phyloP scores from a whole-genome alignment of 2,113 vertebrate species.

The Prinia subflava region DNA sequence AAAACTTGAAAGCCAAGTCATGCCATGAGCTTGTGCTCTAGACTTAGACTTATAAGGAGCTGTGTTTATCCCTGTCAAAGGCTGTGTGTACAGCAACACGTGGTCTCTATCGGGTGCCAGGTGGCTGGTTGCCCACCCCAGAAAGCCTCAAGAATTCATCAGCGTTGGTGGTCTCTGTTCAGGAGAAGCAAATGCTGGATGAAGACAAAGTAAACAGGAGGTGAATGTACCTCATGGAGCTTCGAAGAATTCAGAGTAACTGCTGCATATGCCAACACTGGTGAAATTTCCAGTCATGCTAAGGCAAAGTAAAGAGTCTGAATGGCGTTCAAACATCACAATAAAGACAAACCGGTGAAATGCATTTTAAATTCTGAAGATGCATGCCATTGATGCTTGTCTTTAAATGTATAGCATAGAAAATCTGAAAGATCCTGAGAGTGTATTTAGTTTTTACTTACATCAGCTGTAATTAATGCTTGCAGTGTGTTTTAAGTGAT shows the following conservation, averaged over 20 bases:
- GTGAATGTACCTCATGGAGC: neutral
- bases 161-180: neutral
- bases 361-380: constrained; percentile 38
- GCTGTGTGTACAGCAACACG: neutral
- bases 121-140: constrained; percentile 14
- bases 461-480: constrained; percentile 44
- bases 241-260: constrained; percentile 6
- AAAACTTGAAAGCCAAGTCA: constrained; percentile 37
- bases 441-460: constrained; percentile 63
- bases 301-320: constrained; percentile 54
- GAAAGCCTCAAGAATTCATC: constrained; percentile 29
- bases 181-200: constrained; percentile 25
- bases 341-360: constrained; percentile 33
- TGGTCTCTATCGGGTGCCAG: neutral
- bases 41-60: constrained; percentile 37
- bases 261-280: constrained; percentile 29
- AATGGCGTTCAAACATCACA: constrained; percentile 50
- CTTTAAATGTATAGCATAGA: constrained; percentile 53
- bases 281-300: constrained; percentile 18
- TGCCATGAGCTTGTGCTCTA: neutral
- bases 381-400: constrained; percentile 53
- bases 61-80: constrained; percentile 25
- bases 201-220: constrained; percentile 17
- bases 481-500: constrained; percentile 46
- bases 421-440: constrained; percentile 44